Percentiles rank a stretch among this genome's conserved stretches.
phyloP scores from a whole-genome alignment of 1,140 invertebrate genomes.

The Camponotus vicinus region DNA sequence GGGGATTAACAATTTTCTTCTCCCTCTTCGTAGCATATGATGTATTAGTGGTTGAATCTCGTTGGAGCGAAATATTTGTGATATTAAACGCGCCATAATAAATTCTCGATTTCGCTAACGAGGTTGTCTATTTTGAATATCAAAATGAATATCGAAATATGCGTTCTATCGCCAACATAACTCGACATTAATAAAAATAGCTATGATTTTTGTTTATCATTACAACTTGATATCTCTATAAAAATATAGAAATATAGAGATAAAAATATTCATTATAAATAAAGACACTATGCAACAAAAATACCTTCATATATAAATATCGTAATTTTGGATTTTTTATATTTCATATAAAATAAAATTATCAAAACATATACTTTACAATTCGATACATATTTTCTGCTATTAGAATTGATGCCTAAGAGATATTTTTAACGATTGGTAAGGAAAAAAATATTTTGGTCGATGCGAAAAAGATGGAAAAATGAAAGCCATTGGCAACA shows the following conservation, averaged over 20 bases:
- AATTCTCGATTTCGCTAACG: not conserved
- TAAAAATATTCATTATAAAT: constrained; percentile 2
- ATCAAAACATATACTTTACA: not conserved
- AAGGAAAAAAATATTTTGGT: not conserved
- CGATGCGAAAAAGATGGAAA: constrained; percentile 18
- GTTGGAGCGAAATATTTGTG: not conserved
- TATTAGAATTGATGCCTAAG: not conserved
- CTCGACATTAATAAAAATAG: not conserved
- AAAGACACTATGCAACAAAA: not conserved
- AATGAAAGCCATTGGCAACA: constrained; percentile 30
- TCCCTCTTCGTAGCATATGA: not conserved
- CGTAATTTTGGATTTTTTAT: not conserved
- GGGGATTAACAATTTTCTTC: not conserved
- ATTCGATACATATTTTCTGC: not conserved
- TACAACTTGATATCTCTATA: not conserved
- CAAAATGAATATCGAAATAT: not conserved
- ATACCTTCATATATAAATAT: not conserved
- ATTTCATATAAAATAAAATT: not conserved
- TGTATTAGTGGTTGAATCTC: not conserved
- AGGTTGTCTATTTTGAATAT: not conserved
- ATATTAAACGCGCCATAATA: not conserved
- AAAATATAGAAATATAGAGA: not conserved
- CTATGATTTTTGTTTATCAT: not conserved
- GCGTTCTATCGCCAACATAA: not conserved
- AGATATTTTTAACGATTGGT: not conserved